A percentile compares a stretch with the other conserved stretches of the same genome.
phyloP scores from a whole-genome alignment of 2,888 invertebrate species.

The Orthonychiurus folsomi region DNA sequence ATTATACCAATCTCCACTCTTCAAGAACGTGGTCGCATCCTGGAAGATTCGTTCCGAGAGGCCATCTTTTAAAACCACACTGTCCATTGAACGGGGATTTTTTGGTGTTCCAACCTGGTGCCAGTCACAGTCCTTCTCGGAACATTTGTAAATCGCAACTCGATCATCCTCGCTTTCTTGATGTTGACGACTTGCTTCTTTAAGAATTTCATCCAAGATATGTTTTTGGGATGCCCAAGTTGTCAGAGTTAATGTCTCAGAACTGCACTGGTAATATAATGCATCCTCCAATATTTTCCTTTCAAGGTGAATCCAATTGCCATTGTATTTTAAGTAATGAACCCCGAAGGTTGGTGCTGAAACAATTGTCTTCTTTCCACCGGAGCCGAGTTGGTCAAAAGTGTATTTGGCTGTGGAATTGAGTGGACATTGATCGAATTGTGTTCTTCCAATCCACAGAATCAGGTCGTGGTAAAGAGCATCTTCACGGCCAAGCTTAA shows the following conservation, averaged over 20 bases:
- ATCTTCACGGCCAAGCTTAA: neutral
- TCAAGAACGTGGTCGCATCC: neutral
- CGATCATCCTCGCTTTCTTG: no score
- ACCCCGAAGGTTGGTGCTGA: neutral
- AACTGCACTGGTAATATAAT: neutral
- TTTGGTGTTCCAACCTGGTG: neutral
- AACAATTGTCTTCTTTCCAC: neutral
- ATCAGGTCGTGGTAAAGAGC: neutral
- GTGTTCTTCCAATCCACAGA: neutral
- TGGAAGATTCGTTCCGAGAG: neutral
- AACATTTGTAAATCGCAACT: no score
- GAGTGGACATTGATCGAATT: neutral
- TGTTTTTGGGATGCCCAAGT: neutral
- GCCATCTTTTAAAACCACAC: neutral
- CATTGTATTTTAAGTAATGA: neutral
- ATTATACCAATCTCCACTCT: constrained; percentile 21
- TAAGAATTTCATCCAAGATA: neutral
- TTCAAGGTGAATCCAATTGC: neutral
- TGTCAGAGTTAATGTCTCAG: neutral
- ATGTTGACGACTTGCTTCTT: no score
- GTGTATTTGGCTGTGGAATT: neutral
- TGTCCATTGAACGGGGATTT: neutral
- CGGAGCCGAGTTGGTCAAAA: neutral
- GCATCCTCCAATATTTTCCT: neutral
- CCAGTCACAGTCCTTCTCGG: no score